Conservation (phyloP, 92 coral and sea anemone genomes). For the Porites rus region DNA sequence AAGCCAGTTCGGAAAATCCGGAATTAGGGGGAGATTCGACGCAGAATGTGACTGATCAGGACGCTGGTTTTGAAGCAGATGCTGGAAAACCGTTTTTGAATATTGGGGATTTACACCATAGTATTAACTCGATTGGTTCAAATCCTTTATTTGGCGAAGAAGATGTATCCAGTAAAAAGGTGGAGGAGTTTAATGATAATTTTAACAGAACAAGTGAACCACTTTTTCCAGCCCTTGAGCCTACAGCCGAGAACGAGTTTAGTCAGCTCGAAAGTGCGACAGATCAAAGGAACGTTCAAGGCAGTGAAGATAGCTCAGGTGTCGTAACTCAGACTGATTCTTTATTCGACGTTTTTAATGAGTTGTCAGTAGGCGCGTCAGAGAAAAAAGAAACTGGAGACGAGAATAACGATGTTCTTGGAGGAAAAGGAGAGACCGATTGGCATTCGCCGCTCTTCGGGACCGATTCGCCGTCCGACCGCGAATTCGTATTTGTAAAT, state of each 20-base stretch:
- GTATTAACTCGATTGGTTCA: not conserved
- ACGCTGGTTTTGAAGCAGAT: not conserved
- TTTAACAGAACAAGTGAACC: not conserved
- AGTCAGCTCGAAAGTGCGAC: not conserved
- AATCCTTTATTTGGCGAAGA: constrained; percentile 21
- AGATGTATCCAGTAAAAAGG: not conserved
- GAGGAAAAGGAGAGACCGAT: not conserved
- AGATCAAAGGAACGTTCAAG: not conserved
- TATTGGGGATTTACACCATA: not conserved
- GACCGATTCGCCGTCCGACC: constrained; percentile 4
- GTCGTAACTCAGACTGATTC: not conserved
- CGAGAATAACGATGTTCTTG: not conserved
- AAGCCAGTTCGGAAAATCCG: not conserved
- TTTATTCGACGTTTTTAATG: not conserved
- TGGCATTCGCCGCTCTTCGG: not conserved
- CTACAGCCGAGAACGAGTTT: not conserved
- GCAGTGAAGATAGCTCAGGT: not conserved
- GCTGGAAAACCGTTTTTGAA: not conserved
- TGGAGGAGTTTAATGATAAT: not conserved
- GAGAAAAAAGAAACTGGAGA: not conserved
- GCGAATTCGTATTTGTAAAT: constrained; percentile 86
- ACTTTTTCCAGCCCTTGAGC: not conserved
- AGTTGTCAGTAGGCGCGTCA: not conserved
- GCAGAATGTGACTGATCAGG: not conserved
- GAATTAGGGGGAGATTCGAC: not conserved